These are phyloP conservation scores for Alca torda DNA, from an alignment of 2,797 vertebrate genomes.

Conservation along the genomic window DNA sequence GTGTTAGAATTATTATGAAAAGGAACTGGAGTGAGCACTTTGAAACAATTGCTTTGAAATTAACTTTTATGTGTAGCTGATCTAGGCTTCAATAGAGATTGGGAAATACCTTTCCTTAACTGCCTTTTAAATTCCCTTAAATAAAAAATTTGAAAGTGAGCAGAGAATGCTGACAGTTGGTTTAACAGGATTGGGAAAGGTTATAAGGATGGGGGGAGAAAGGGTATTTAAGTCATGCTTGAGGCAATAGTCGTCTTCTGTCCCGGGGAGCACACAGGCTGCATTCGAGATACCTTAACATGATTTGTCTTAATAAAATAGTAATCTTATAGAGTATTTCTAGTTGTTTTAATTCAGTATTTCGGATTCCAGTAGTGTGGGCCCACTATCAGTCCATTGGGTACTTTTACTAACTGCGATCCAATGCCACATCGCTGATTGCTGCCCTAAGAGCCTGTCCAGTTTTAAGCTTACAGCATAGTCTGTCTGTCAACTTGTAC, in stretches of 20 bases:
- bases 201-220: background rate
- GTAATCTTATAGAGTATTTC: background rate
- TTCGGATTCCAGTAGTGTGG: background rate
- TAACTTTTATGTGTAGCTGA: background rate
- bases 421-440: rapidly evolving
- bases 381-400: background rate
- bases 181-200: background rate
- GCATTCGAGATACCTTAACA: background rate
- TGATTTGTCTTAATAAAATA: background rate
- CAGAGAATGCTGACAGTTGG: background rate
- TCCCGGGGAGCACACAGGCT: background rate
- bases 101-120: background rate
- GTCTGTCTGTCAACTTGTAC: background rate
- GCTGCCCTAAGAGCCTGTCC: background rate
- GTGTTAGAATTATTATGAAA: background rate
- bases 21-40: background rate
- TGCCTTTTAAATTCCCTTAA: background rate
- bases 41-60: background rate
- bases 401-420: background rate
- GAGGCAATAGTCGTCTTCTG: background rate
- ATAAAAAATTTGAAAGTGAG: background rate
- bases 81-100: background rate
- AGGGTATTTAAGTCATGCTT: background rate
- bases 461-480: background rate
- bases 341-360: background rate